These are phyloP conservation scores for Arizona elegans DNA, from an alignment of 2,113 vertebrate genomes.

Conservation along the genomic window DNA sequence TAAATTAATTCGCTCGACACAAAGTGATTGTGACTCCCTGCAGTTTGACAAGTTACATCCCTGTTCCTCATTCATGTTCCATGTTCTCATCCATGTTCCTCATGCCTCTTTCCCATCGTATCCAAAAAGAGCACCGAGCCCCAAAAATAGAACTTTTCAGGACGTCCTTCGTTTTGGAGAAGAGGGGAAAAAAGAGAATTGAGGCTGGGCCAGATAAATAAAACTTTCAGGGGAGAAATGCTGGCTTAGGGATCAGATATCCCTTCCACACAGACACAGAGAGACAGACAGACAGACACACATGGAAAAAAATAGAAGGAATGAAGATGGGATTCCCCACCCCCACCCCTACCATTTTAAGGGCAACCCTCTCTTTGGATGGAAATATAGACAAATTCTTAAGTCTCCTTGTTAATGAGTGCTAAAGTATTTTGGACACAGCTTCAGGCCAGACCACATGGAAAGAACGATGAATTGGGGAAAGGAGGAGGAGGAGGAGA, in stretches of 20 bases:
- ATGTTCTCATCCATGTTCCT: background rate
- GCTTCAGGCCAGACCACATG: slow-evolving; percentile 45
- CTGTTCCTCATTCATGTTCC: background rate
- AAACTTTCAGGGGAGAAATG: slow-evolving; percentile 1
- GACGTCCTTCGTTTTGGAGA: background rate
- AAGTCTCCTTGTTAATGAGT: slow-evolving; percentile 38
- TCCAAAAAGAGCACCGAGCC: background rate
- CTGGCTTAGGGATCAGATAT: background rate
- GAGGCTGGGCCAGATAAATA: slow-evolving; percentile 5
- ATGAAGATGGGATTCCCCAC: slow-evolving; percentile 7
- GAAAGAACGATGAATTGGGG: slow-evolving; percentile 28
- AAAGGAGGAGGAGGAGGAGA: background rate
- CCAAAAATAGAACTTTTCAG: background rate
- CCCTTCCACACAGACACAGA: background rate
- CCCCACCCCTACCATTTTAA: background rate
- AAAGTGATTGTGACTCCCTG: background rate
- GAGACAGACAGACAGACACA: too few relatives aligned
- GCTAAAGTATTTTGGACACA: slow-evolving; percentile 45
- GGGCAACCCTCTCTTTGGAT: background rate
- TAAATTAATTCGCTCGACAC: background rate
- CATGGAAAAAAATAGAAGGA: background rate
- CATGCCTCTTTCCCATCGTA: background rate
- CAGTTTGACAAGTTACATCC: background rate
- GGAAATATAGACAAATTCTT: slow-evolving; percentile 1
- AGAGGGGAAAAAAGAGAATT: background rate